Evolutionary conservation across 2,888 invertebrate species (phyloP), one percentile per base, ranked within the genome.

Genomic region (Lasioglossum malachurum): DNA sequence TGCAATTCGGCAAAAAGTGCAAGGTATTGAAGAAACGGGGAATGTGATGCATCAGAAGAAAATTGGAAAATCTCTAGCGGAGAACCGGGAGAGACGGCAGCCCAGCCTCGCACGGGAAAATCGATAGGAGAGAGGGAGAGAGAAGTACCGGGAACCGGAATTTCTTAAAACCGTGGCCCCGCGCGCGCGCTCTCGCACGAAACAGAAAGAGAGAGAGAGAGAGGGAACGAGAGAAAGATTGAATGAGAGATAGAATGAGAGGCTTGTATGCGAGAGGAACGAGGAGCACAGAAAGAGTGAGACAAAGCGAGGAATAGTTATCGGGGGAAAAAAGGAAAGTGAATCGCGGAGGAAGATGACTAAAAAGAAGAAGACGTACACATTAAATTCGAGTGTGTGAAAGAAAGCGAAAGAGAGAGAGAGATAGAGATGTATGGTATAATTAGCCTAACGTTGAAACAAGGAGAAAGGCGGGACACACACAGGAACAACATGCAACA

Each of bases 391-490:
- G 41, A n/a, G 27, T 53, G 41, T 0, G 35, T n/a, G 71, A 35
- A 14, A 12, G 12, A 23, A 38, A 41, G n/a, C 35, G 46, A 46
- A 23, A 31, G 10, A 16, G 8, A 10, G 31, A 41, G 41, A 44
- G 73, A 72, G 78, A 73, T 72, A 73, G 57, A 82, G 44, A 71
- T 31, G 80, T 83, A 87, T 80, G 80, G 78, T 83, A 83, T 83
- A 83, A 87, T 78, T 87, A 87, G 82, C 35, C 23, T 85, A 85
- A 85, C 49, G 23, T 78, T 84, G 49, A 49, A 73, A 80, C n/a
- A 44, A 44, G 41, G n/a, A 49, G 73, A 46, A 77, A 41, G 41
- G 64, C 69, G 23, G 23, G 67, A 77, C 38, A 23, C 38, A 23
- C 14, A 10, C 67, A 57, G 4, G 49, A 41, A 75, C 57, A n/a